Percentiles rank a stretch among this genome's conserved stretches.
phyloP scores from a whole-genome alignment of 2,113 vertebrate genomes.

The Chunga burmeisteri region DNA sequence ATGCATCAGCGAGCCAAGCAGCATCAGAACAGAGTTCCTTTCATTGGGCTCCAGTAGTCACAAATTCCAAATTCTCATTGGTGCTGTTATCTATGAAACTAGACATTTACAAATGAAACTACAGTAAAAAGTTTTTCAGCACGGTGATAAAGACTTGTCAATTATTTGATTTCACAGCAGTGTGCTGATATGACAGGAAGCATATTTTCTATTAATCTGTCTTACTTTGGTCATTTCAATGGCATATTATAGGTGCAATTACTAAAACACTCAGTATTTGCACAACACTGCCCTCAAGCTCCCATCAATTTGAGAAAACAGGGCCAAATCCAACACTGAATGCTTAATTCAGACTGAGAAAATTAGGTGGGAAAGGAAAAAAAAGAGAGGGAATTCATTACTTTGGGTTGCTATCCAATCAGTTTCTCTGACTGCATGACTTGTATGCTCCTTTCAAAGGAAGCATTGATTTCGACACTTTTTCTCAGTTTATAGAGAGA shows the following conservation, averaged over 20 bases:
- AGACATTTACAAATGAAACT: neutral
- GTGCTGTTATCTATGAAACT: neutral
- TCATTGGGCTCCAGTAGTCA: neutral
- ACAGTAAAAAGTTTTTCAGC: neutral
- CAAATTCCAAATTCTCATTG: neutral
- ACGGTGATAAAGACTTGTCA: neutral
- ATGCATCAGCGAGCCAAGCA: neutral
- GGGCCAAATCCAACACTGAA: neutral
- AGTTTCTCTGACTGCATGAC: neutral
- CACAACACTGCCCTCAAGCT: constrained; percentile 24
- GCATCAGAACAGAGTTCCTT: neutral
- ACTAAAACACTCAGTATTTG: neutral
- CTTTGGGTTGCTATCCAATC: neutral
- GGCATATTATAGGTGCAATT: neutral
- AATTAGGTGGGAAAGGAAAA: neutral
- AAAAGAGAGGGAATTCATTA: neutral
- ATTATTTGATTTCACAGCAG: neutral
- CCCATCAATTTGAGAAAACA: neutral
- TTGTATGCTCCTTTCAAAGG: neutral
- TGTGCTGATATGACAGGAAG: neutral
- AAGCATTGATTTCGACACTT: neutral
- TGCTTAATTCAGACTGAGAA: neutral
- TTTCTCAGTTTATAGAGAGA: neutral
- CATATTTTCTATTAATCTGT: neutral
- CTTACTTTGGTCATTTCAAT: neutral